phyloP scores from a whole-genome alignment of 53 echinoderm and acorn worm species.

The Apostichopus leukothele region DNA sequence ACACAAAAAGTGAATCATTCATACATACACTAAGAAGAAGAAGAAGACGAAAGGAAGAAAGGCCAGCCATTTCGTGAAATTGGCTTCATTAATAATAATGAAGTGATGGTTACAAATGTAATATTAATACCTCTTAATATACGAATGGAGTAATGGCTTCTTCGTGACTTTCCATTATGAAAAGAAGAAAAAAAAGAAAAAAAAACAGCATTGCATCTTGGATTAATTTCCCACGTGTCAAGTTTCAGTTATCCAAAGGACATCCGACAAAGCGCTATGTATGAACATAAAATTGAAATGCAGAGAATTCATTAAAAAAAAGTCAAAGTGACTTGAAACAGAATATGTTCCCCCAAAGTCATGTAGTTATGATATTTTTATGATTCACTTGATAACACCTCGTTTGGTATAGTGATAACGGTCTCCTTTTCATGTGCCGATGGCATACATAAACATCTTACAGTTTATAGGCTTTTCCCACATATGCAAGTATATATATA shows the following conservation, averaged over 20 bases:
- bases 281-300: not conserved
- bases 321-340: not conserved
- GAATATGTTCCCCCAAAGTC: not conserved
- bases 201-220: not conserved
- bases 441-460: too few relatives aligned
- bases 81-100: constrained; percentile 10
- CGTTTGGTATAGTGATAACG: too few relatives aligned
- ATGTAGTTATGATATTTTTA: not conserved
- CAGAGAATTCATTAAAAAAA: not conserved
- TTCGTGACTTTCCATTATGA: not conserved
- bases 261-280: not conserved
- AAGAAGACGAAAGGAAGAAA: not conserved
- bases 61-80: not conserved
- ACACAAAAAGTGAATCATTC: too few relatives aligned
- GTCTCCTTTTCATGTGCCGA: too few relatives aligned
- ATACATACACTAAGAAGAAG: not conserved
- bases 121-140: not conserved
- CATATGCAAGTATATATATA: too few relatives aligned
- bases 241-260: not conserved
- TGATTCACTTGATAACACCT: not conserved
- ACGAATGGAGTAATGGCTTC: not conserved
- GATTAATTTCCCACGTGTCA: not conserved
- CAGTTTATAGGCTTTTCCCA: too few relatives aligned
- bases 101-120: not conserved
- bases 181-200: not conserved